These are phyloP conservation scores for Microctenopoma lineatum DNA, from an alignment of 2,797 vertebrate species.

Conservation along the genomic window DNA sequence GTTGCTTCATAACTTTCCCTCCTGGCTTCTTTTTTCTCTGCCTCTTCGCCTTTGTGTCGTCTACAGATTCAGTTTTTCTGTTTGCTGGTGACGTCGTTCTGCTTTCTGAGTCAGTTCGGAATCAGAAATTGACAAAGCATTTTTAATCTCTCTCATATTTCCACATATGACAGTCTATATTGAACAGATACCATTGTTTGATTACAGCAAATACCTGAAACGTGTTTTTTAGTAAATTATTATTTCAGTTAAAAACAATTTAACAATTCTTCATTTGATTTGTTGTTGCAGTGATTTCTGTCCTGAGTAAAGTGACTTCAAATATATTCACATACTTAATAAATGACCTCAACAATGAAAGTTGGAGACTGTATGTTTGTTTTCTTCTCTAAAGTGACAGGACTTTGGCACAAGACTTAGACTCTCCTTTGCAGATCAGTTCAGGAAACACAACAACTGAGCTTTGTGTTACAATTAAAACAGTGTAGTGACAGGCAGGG, in stretches of 20 bases:
- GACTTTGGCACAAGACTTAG: background rate
- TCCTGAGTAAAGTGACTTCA: background rate
- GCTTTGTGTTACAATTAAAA: background rate
- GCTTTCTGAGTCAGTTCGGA: background rate
- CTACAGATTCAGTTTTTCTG: background rate
- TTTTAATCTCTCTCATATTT: slow-evolving; percentile 1
- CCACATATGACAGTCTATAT: background rate
- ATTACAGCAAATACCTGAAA: background rate
- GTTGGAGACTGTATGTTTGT: background rate
- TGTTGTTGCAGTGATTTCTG: background rate
- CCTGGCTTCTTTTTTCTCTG: background rate
- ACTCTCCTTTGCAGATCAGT: background rate
- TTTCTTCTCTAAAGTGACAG: background rate
- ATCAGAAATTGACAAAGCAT: background rate
- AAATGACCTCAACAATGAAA: background rate
- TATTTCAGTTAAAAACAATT: background rate
- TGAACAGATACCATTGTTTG: background rate
- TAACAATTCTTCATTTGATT: background rate
- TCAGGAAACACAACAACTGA: background rate
- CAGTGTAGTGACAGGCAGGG: background rate
- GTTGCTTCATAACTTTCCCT: slow-evolving; percentile 20
- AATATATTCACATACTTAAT: background rate
- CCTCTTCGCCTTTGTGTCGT: slow-evolving; percentile 13
- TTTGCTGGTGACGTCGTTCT: background rate
- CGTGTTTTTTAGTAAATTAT: slow-evolving; percentile 1